Evolutionary conservation across 2,113 vertebrate genomes (phyloP).

Genomic region (Chionomys nivalis): DNA sequence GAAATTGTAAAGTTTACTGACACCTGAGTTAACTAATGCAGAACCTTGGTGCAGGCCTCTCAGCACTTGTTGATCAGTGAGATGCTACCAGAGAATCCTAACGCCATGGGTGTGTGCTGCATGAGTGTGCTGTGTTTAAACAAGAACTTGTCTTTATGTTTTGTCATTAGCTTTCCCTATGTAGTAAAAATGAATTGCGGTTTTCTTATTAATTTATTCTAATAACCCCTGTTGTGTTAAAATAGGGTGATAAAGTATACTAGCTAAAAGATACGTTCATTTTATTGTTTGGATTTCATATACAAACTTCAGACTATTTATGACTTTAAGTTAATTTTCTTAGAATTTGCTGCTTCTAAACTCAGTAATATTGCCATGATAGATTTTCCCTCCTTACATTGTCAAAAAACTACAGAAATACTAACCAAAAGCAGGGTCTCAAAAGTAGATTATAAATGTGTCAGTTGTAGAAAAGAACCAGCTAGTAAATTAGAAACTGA

Average conservation of each 20-base stretch:
- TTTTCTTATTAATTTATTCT: constrained; percentile 65
- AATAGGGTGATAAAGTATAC: constrained; percentile 51
- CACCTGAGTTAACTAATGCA: constrained; percentile 22
- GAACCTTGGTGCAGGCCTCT: neutral
- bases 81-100: neutral
- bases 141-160: constrained; percentile 29
- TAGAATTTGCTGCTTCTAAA: constrained; percentile 48
- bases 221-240: constrained; percentile 58
- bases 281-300: constrained; percentile 72
- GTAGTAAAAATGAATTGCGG: constrained; percentile 7
- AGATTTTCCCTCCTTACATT: constrained; percentile 48
- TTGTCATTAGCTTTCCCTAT: constrained; percentile 42
- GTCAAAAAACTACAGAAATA: constrained; percentile 51
- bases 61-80: constrained; percentile 83
- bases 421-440: constrained; percentile 33
- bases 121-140: neutral
- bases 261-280: constrained; percentile 70
- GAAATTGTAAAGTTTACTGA: constrained; percentile 23
- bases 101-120: neutral
- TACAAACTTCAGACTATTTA: constrained; percentile 59
- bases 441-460: constrained; percentile 66
- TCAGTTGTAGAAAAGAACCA: constrained; percentile 62
- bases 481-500: constrained; percentile 52
- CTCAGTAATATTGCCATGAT: neutral
- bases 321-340: constrained; percentile 65